Evolutionary conservation across 1,140 invertebrate species (phyloP).

Genomic region (Pentalonia nigronervosa): DNA sequence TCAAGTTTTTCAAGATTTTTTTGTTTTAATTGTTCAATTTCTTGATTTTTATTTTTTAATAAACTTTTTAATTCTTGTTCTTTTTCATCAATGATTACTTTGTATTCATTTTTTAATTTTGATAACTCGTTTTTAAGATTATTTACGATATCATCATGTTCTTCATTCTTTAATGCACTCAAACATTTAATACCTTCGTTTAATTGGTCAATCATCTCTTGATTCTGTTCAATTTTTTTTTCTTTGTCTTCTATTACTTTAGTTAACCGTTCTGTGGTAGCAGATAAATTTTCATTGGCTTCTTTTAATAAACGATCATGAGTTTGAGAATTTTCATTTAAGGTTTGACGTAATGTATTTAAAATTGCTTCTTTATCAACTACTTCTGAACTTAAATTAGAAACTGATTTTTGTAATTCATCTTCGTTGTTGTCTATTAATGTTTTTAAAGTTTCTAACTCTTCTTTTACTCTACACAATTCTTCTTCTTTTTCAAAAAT

Average conservation of each 20-base stretch:
- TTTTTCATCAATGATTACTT: conserved; percentile 23
- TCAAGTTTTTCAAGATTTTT: conserved; percentile 7
- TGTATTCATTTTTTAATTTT: conserved; percentile 40
- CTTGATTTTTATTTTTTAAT: conserved; percentile 14
- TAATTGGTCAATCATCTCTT: conserved; percentile 56
- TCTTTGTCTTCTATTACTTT: conserved; percentile 54
- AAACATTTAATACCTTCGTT: conserved; percentile 53
- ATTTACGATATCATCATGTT: conserved; percentile 43
- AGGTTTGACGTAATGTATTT: conserved; percentile 41
- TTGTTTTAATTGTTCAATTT: conserved; percentile 16
- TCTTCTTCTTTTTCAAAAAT: conserved; percentile 57
- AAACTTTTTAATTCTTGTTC: conserved; percentile 1
- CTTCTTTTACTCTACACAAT: conserved; percentile 46
- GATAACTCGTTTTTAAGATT: conserved; percentile 41
- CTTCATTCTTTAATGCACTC: conserved; percentile 45
- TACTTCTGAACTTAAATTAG: conserved; percentile 52
- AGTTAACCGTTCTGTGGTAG: conserved; percentile 36
- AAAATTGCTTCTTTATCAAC: conserved; percentile 42
- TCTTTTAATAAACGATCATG: conserved; percentile 53
- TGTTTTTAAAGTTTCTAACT: conserved; percentile 50
- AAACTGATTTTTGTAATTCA: conserved; percentile 51
- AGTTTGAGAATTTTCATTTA: conserved; percentile 36
- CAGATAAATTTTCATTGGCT: conserved; percentile 36
- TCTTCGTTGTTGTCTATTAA: conserved; percentile 46
- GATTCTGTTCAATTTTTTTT: conserved; percentile 53